These are phyloP conservation scores for Chelonus insularis DNA, from an alignment of 1,140 invertebrate species.

Conservation along the genomic window DNA sequence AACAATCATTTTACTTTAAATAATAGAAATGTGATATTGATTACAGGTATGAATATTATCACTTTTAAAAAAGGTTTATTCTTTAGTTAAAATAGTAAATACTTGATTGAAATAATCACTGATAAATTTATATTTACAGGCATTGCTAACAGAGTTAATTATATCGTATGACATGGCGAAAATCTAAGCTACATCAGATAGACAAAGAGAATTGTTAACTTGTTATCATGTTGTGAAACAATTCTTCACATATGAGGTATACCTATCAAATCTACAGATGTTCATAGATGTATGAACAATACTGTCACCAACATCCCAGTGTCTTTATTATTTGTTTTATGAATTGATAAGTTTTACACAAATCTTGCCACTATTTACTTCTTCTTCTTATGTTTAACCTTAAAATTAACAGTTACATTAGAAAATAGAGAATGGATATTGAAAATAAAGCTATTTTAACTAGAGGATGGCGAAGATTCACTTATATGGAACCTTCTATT, in stretches of 20 bases:
- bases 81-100: neutral
- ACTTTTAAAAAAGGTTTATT: too few relatives aligned
- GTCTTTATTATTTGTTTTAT: neutral
- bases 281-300: neutral
- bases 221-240: slow-evolving; percentile 1
- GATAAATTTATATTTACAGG: too few relatives aligned
- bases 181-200: neutral
- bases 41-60: too few relatives aligned
- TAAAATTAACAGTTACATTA: slow-evolving; percentile 26
- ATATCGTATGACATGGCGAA: neutral
- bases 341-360: neutral
- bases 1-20: too few relatives aligned
- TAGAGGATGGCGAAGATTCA: neutral
- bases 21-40: too few relatives aligned
- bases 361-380: neutral
- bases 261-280: neutral
- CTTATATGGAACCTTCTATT: neutral
- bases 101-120: too few relatives aligned
- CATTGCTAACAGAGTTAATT: neutral
- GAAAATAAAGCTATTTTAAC: neutral
- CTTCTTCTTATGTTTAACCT: slow-evolving; percentile 32
- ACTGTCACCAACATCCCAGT: neutral
- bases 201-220: neutral
- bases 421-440: neutral
- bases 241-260: neutral